These are phyloP conservation scores for Lanius collurio DNA, from an alignment of 2,113 vertebrate genomes.

Conservation along the genomic window DNA sequence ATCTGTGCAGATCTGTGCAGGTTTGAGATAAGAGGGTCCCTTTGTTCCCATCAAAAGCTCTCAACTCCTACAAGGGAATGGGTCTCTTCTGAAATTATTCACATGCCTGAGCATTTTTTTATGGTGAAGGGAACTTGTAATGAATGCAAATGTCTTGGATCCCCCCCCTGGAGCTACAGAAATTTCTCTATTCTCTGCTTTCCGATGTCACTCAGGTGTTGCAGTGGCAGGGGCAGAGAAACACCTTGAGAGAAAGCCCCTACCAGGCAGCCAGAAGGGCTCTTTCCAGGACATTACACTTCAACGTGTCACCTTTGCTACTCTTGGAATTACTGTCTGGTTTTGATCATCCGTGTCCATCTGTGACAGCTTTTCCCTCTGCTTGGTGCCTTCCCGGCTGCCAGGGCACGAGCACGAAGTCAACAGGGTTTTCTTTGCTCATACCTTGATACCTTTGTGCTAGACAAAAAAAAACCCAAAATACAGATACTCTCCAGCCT, in stretches of 20 bases:
- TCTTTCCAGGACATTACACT: slow-evolving; percentile 42
- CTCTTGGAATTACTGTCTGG: neutral
- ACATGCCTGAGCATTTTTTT: neutral
- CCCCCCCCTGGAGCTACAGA: neutral
- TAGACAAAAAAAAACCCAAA: neutral
- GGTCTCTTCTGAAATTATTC: neutral
- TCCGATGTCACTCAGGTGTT: neutral
- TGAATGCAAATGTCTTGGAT: neutral
- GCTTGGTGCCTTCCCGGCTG: neutral
- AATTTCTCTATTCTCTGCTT: neutral
- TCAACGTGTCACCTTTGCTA: neutral
- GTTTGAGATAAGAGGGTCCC: neutral
- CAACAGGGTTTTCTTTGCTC: slow-evolving; percentile 1
- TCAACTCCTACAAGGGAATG: neutral
- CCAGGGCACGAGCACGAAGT: neutral
- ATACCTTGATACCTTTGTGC: neutral
- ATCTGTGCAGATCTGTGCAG: neutral
- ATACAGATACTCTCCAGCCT: neutral
- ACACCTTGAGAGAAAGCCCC: neutral
- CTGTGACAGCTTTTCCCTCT: slow-evolving; percentile 12
- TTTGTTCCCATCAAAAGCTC: slow-evolving; percentile 20
- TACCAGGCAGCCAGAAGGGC: slow-evolving; percentile 19
- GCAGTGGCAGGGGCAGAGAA: neutral
- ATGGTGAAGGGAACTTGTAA: neutral
- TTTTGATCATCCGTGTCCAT: neutral